phyloP scores from a whole-genome alignment of 2,797 vertebrate species.

The Iguana delicatissima region DNA sequence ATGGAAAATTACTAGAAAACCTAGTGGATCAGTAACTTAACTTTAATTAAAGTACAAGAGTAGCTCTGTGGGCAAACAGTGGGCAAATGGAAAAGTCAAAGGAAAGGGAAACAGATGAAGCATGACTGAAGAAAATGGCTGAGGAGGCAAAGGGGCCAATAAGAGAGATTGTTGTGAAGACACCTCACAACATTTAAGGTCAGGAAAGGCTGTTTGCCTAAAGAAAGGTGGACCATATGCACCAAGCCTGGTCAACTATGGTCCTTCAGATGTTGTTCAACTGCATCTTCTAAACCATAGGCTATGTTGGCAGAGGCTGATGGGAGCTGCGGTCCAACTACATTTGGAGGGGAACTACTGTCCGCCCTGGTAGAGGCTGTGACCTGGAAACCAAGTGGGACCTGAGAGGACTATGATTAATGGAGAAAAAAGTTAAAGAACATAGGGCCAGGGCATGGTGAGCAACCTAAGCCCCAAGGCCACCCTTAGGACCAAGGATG shows the following conservation, averaged over 20 bases:
- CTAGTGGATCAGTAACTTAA: no score
- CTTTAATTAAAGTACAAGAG: neutral
- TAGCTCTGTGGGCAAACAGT: neutral
- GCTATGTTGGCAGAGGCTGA: no score
- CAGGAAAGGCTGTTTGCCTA: no score
- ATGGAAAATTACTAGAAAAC: no score
- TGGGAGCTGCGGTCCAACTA: no score
- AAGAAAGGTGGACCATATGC: no score
- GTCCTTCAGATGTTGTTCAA: no score
- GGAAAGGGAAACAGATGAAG: neutral
- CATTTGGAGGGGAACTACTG: no score
- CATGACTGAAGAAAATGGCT: neutral
- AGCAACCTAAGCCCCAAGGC: no score
- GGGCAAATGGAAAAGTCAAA: neutral
- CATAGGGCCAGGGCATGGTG: neutral
- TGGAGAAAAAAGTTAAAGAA: neutral
- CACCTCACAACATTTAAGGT: neutral
- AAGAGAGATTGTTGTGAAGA: neutral
- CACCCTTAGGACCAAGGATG: neutral
- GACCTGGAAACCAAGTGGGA: neutral
- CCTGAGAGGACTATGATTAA: neutral
- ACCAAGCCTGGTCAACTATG: no score
- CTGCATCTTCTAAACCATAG: no score
- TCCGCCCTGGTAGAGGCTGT: no score
- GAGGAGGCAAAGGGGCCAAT: neutral